Conservation (phyloP, 2,888 invertebrate genomes). For the Agrenia bidenticulata region DNA sequence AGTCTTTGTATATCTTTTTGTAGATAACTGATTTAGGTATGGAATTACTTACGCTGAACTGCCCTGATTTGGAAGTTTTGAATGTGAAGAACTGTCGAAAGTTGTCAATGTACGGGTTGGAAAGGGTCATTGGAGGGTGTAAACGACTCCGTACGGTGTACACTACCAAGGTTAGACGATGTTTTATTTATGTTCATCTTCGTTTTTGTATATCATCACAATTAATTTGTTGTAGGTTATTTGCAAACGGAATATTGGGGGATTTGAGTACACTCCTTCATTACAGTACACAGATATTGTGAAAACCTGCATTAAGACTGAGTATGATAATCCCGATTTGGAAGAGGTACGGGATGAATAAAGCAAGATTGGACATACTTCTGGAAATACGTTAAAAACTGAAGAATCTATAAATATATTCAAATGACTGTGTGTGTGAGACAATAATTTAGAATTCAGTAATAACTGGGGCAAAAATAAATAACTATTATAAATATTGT, state of each 20-base stretch:
- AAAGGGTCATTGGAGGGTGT: not conserved
- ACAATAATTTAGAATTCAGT: no score
- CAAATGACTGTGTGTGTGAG: no score
- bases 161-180: not conserved
- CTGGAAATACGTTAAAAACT: no score
- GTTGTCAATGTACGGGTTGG: not conserved
- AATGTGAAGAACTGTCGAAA: conserved; percentile 1
- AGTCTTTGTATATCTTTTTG: not conserved
- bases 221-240: not conserved
- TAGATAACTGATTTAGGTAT: not conserved
- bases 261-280: not conserved
- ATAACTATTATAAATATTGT: no score
- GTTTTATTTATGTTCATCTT: not conserved
- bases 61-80: not conserved
- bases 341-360: no score
- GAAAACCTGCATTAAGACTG: not conserved
- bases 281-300: not conserved
- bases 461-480: no score
- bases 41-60: not conserved
- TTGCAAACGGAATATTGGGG: not conserved
- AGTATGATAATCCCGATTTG: no score
- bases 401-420: no score
- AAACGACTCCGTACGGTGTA: not conserved
- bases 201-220: not conserved
- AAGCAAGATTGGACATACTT: no score